Conservation (phyloP, 2,113 vertebrate genomes). For the Garra rufa region DNA sequence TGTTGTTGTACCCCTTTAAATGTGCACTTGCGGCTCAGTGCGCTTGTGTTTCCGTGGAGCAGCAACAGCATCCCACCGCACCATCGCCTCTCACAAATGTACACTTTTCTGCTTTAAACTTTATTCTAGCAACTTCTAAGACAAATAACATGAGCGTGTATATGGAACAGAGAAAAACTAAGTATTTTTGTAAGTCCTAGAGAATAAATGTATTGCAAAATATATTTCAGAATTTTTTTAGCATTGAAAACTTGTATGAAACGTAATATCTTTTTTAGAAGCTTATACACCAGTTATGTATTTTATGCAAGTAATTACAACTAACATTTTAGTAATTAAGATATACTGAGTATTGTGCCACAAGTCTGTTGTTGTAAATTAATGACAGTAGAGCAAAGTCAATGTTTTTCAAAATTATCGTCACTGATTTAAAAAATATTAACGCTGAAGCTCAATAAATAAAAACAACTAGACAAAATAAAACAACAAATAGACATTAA, state of each 20-base stretch:
- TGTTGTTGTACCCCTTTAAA: constrained; percentile 59
- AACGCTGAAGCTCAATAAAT: not conserved
- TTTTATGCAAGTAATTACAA: not conserved
- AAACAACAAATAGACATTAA: not conserved
- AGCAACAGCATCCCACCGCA: constrained; percentile 48
- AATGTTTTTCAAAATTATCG: not conserved
- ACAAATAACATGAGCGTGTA: not conserved
- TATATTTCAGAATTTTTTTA: not conserved
- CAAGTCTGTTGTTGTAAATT: not conserved
- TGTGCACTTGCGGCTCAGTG: constrained; percentile 51
- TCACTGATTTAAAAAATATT: not conserved
- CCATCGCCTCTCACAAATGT: not conserved
- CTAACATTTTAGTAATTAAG: not conserved
- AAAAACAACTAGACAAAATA: not conserved
- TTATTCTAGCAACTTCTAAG: not conserved
- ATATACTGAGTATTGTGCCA: not conserved
- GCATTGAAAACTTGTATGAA: not conserved
- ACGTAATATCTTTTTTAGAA: not conserved
- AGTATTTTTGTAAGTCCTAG: not conserved
- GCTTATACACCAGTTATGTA: no score
- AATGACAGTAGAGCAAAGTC: no score
- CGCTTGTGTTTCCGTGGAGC: constrained; percentile 52
- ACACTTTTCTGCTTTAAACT: not conserved
- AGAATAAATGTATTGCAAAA: not conserved
- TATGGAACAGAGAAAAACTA: not conserved